Evolutionary conservation across 2,888 invertebrate species (phyloP).

Genomic region (Lasioglossum leucozonium): DNA sequence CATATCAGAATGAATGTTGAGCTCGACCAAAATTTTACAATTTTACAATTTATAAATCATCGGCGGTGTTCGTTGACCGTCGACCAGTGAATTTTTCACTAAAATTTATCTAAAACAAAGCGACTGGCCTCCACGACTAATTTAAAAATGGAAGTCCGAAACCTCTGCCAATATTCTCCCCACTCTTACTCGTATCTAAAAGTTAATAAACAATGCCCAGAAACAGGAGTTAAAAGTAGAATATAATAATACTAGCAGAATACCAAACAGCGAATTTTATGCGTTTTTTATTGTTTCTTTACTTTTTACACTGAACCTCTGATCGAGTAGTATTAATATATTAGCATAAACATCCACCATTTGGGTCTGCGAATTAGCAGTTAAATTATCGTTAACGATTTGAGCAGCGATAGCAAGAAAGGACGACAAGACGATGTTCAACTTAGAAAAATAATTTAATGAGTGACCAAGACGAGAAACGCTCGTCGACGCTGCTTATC

Average conservation of each 20-base stretch:
- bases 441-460: slow-evolving; percentile 6
- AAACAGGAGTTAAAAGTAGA: background rate
- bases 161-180: background rate
- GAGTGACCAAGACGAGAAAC: background rate
- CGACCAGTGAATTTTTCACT: background rate
- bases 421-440: background rate
- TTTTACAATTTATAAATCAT: background rate
- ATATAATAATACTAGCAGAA: slow-evolving; percentile 2
- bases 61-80: background rate
- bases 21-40: background rate
- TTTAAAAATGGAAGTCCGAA: background rate
- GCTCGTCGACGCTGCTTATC: background rate
- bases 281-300: background rate
- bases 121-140: background rate
- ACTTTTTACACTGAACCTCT: background rate
- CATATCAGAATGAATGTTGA: background rate
- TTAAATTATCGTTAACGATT: background rate
- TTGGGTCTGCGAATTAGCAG: background rate
- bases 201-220: background rate
- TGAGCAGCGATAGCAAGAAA: slow-evolving; percentile 2
- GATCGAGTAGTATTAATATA: background rate
- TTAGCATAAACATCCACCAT: background rate
- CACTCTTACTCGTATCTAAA: background rate
- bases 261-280: background rate
- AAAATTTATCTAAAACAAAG: background rate